These are phyloP conservation scores for Drosophila anomalata DNA, from an alignment of 2,888 invertebrate genomes.

Conservation along the genomic window DNA sequence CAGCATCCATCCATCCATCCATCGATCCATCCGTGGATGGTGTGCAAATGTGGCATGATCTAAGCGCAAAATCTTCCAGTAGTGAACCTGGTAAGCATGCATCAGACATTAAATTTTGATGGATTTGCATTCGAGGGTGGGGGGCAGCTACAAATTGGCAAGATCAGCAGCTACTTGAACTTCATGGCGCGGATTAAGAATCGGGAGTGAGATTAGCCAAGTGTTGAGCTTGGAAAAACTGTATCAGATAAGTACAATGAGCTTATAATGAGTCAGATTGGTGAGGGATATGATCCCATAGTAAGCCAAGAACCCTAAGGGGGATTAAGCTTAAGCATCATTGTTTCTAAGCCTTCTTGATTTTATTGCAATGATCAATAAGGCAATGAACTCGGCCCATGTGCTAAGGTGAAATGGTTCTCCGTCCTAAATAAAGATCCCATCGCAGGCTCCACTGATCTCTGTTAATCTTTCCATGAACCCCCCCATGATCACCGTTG, in stretches of 20 bases:
- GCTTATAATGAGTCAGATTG: slow-evolving; percentile 1
- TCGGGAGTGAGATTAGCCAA: neutral
- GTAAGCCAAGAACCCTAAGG: neutral
- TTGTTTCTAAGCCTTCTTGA: neutral
- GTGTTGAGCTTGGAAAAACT: neutral
- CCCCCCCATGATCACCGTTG: slow-evolving; percentile 27
- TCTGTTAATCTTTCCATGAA: slow-evolving; percentile 6
- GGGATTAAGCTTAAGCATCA: neutral
- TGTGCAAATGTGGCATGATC: slow-evolving; percentile 45
- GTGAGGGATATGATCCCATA: neutral
- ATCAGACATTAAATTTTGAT: slow-evolving; percentile 29
- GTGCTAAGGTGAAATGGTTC: slow-evolving; percentile 15
- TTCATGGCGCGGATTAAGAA: slow-evolving; percentile 10
- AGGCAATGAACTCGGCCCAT: slow-evolving; percentile 61
- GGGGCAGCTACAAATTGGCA: slow-evolving; percentile 8
- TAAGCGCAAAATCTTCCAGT: slow-evolving; percentile 23
- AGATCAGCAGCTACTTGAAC: slow-evolving; percentile 13
- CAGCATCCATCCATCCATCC: slow-evolving; percentile 1
- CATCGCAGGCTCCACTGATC: slow-evolving; percentile 3
- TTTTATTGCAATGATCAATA: neutral
- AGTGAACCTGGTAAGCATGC: neutral
- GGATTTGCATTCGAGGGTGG: slow-evolving; percentile 11
- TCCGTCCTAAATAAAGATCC: slow-evolving; percentile 7
- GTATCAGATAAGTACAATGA: neutral
- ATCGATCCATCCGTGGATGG: slow-evolving; percentile 22